Evolutionary conservation across 2,797 vertebrate species (phyloP), one percentile per base, ranked within the genome.

Genomic region (Urocyon cinereoargenteus): DNA sequence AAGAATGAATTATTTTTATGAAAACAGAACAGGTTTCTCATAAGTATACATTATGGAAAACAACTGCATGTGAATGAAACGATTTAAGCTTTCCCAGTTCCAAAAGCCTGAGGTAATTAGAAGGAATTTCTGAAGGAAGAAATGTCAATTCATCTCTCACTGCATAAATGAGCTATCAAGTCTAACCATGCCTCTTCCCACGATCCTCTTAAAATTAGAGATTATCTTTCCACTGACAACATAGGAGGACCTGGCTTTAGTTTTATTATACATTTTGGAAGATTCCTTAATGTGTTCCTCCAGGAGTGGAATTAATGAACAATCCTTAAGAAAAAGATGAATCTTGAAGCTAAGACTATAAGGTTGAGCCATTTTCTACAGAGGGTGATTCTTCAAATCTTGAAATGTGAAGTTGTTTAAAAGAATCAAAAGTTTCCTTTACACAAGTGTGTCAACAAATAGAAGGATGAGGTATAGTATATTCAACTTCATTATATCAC

Each of bases 1-100:
- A 64, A 64, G 24, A 92, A 97, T 85, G 11, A 59, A 90, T 66
- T 84, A 90, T 79, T 81, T 97, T 95, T 96, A 81, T 72, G 28
- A 96, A 96, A 95, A 70, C n/a, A 19, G 31, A 73, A 2, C 10
- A 88, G 28, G 31, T 59, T 66, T 82, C 61, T 77, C 51, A 36
- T 55, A 91, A 92, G 5, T 62, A 79, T 19, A 64, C 81, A 11
- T 1, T 89, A 66, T 64, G 62, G n/a, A 57, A 92, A 96, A 92
- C 11, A 96, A 31, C n/a, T 85, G 8, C 49, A 66, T 19, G 16
- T 84, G 12, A 88, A 81, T 94, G 9, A 66, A 96, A 93, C 75
- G 9, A 57, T 0, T 75, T 70, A 57, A 59, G 2, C 28, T 85
- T 11, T 22, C n/a, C n/a, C 16, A 64, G 45, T 2, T 89, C 66